phyloP scores from a whole-genome alignment of 2,113 vertebrate species.

The Corythoichthys haematopterus region DNA sequence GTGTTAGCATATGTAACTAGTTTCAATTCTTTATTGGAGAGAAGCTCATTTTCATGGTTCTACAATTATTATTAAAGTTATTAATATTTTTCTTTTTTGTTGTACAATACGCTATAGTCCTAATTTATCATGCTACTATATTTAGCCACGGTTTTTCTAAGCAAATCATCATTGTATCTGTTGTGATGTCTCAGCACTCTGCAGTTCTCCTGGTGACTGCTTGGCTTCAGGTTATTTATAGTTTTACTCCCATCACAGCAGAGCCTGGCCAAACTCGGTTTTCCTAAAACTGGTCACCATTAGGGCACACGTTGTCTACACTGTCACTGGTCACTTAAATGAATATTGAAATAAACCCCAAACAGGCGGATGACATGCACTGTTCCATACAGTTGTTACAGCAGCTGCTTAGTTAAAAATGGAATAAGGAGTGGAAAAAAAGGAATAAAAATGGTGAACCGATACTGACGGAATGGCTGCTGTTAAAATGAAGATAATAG shows the following conservation, averaged over 20 bases:
- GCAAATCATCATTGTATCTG: conserved; percentile 23
- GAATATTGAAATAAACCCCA: conserved; percentile 32
- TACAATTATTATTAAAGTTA: conserved; percentile 3
- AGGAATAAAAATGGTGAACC: conserved; percentile 7
- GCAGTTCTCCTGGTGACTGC: conserved; percentile 15
- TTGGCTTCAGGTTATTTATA: conserved; percentile 31
- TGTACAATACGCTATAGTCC: conserved; percentile 1
- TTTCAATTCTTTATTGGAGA: not conserved
- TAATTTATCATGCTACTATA: conserved; percentile 15
- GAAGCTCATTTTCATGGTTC: not conserved
- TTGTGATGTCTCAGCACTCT: conserved; percentile 13
- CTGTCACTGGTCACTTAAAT: conserved; percentile 29
- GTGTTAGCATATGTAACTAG: not conserved
- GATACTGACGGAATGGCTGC: not conserved
- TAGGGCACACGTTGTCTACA: conserved; percentile 28
- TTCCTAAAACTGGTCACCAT: conserved; percentile 18
- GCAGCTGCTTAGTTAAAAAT: conserved; percentile 30
- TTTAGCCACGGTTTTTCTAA: conserved; percentile 29
- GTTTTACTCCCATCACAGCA: conserved; percentile 5
- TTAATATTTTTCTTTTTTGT: conserved; percentile 23
- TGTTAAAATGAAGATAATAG: conserved; percentile 7
- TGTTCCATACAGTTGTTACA: conserved; percentile 17
- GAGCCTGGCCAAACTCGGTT: not conserved
- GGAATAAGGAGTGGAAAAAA: conserved; percentile 14
- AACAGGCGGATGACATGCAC: conserved; percentile 1